phyloP scores from a whole-genome alignment of 2,888 invertebrate species.

The Silvanus unidentatus region DNA sequence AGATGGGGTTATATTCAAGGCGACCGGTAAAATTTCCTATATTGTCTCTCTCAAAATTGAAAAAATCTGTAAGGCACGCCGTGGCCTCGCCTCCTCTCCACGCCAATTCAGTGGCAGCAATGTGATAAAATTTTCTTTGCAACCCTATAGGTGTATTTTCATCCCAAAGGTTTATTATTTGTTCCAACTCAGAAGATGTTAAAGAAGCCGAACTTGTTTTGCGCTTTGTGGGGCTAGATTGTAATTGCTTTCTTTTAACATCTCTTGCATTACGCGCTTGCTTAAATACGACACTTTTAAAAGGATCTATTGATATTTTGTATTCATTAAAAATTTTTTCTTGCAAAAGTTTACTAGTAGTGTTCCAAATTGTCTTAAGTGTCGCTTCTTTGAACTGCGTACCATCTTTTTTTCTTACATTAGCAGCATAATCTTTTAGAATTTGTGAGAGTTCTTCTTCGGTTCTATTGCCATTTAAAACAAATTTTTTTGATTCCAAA shows the following conservation, averaged over 20 bases:
- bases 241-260: conserved; percentile 8
- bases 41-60: conserved; percentile 9
- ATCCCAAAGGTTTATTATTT: conserved; percentile 2
- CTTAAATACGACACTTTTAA: not conserved
- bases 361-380: not conserved
- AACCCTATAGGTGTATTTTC: conserved; percentile 5
- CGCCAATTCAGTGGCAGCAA: conserved; percentile 5
- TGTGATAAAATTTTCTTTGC: conserved; percentile 6
- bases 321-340: not conserved
- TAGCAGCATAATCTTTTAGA: not conserved
- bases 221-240: conserved; percentile 6
- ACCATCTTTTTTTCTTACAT: not conserved
- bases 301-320: not conserved
- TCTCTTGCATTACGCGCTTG: conserved; percentile 10
- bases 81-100: conserved; percentile 6
- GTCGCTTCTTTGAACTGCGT: not conserved
- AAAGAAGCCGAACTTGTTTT: not conserved
- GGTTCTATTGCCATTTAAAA: not conserved
- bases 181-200: conserved; percentile 1
- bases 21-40: conserved; percentile 10
- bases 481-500: not conserved
- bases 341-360: not conserved
- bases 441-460: not conserved
- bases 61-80: conserved; percentile 6
- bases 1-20: conserved; percentile 20